These are phyloP conservation scores for Gymnothorax javanicus DNA, from an alignment of 2,797 vertebrate genomes.

Conservation along the genomic window DNA sequence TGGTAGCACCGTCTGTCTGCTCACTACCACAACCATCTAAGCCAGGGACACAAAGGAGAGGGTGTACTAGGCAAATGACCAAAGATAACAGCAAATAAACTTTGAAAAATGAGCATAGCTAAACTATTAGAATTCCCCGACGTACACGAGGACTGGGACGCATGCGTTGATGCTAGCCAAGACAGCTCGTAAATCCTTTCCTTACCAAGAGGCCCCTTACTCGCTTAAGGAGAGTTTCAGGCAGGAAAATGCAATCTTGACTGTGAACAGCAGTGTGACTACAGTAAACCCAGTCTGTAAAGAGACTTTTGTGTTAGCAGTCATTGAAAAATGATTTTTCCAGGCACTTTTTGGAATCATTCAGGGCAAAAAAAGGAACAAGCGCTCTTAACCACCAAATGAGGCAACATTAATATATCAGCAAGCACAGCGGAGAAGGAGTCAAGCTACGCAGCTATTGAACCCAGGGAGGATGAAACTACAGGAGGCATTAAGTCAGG, in stretches of 20 bases:
- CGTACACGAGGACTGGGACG: not conserved
- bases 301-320: not conserved
- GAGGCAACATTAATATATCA: not conserved
- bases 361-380: not conserved
- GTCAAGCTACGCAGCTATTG: not conserved
- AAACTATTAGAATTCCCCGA: not conserved
- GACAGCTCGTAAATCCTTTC: not conserved
- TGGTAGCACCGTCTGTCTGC: slow-evolving; percentile 52
- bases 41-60: not conserved
- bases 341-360: not conserved
- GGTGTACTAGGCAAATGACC: not conserved
- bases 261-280: not conserved
- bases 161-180: not conserved
- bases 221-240: not conserved
- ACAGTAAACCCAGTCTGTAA: not conserved
- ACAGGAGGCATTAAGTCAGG: not conserved
- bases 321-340: not conserved
- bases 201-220: not conserved
- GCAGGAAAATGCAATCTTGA: not conserved
- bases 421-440: not conserved
- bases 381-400: not conserved
- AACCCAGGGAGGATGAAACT: not conserved
- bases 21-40: not conserved
- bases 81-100: not conserved
- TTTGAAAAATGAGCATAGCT: not conserved